Evolutionary conservation across 2,797 vertebrate genomes (phyloP), one percentile per base, ranked within the genome.

Genomic region (Oryzias sinensis): DNA sequence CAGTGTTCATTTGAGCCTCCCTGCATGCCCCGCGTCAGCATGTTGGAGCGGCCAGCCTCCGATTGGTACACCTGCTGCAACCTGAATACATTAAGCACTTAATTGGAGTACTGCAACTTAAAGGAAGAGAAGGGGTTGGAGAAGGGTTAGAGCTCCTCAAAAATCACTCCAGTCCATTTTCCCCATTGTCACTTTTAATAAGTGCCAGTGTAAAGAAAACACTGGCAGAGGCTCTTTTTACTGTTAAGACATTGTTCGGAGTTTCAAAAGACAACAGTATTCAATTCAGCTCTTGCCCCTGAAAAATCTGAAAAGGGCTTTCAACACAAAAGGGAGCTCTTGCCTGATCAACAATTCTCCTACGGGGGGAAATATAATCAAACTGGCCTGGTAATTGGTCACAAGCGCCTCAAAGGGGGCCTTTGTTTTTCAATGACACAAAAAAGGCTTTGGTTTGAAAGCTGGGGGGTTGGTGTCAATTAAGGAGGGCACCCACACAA

Each of bases 71-170:
- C 97, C 97, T 99, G 97, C 96, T 97, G 94, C 93, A 94, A 93
- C 93, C 95, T 97, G 95, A 98, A 98, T 97, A 95, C 94, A 96
- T 96, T 96, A 97, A 96, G 95, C 93, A 96, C 94, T 98, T 98
- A 99, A 98, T 99, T 99, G 95, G 94, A 95, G 95, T 95, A 94
- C 94, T 95, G 94, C 94, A 97, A 99, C 95, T 97, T 96, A 94
- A 93, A 88, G 94, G 92, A 86, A 73, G 81, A 87, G 82, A 88
- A 84, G 87, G 82, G 74, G 59, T 57, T 89, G 83, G 86, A 89
- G 88, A 88, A 90, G 85, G 88, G 94, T 95, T 96, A 94, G 94
- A 95, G 91, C 94, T 96, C 95, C 97, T 98, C 96, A 94, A 95
- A 37, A 94, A 97, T 97, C 97, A 97, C 96, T 99, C 96, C 95